Evolutionary conservation across 2,113 vertebrate species (phyloP).

Genomic region (Catagonus wagneri): DNA sequence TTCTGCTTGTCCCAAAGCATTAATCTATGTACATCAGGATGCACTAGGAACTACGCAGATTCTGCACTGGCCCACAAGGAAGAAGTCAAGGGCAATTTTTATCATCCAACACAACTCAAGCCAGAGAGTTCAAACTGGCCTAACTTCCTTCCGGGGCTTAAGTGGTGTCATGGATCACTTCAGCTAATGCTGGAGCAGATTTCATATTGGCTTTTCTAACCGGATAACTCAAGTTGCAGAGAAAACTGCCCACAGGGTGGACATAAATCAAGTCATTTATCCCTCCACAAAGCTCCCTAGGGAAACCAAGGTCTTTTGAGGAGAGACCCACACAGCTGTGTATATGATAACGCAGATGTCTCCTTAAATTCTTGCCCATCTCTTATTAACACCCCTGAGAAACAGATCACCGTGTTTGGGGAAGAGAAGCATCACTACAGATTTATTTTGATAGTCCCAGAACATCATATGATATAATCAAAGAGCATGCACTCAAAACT

Average conservation of each 20-base stretch:
- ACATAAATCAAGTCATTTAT: conserved; percentile 1
- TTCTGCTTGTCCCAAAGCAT: not conserved
- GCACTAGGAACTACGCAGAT: not conserved
- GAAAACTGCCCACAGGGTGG: not conserved
- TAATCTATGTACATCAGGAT: not conserved
- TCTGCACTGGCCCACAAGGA: not conserved
- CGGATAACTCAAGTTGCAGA: not conserved
- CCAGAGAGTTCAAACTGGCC: not conserved
- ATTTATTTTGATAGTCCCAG: not conserved
- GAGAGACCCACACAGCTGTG: not conserved
- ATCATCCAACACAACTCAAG: not conserved
- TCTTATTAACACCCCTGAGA: not conserved
- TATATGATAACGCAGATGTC: not conserved
- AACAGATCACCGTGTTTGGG: not conserved
- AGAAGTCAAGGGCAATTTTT: conserved; percentile 21
- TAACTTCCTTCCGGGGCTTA: not conserved
- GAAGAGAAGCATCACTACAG: not conserved
- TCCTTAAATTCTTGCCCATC: not conserved
- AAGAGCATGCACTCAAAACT: not conserved
- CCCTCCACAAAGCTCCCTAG: not conserved
- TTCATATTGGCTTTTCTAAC: conserved; percentile 48
- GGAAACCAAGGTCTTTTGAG: not conserved
- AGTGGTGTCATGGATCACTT: not conserved
- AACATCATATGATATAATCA: not conserved
- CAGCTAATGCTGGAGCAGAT: not conserved